These are phyloP conservation scores for Drosophila diplacantha DNA, from an alignment of 2,888 invertebrate genomes.

Conservation along the genomic window DNA sequence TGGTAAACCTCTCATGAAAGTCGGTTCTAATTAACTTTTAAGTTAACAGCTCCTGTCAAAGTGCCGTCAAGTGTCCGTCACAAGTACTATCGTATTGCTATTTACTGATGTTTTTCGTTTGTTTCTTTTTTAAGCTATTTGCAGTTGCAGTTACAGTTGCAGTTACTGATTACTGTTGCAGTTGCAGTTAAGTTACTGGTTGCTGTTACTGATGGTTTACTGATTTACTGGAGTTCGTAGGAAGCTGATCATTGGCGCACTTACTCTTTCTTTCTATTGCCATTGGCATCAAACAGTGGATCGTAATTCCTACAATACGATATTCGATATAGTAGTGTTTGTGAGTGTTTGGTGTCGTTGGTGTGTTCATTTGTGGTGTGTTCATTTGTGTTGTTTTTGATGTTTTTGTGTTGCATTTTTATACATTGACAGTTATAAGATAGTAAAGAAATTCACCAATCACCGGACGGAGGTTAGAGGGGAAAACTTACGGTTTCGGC, in stretches of 20 bases:
- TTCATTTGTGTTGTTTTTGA: not conserved
- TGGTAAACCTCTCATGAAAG: too few relatives aligned
- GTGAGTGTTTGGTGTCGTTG: constrained; percentile 5
- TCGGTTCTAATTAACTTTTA: not conserved
- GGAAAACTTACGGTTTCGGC: constrained; percentile 82
- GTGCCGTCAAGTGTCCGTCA: not conserved
- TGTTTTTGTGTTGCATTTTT: constrained; percentile 4
- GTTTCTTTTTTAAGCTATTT: not conserved
- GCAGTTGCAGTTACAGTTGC: constrained; percentile 19
- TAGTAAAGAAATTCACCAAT: constrained; percentile 12
- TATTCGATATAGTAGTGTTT: constrained; percentile 22
- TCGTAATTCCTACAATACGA: constrained; percentile 76
- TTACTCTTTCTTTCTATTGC: constrained; percentile 77
- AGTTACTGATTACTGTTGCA: constrained; percentile 26
- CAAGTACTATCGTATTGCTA: constrained; percentile 1
- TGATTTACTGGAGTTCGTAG: constrained; percentile 26
- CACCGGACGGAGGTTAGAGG: not conserved
- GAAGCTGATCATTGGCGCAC: constrained; percentile 56
- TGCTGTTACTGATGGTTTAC: constrained; percentile 28
- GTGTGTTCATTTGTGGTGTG: constrained; percentile 6
- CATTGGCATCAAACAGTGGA: constrained; percentile 78
- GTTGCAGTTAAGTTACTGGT: constrained; percentile 36
- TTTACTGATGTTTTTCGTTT: not conserved
- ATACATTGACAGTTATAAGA: not conserved
- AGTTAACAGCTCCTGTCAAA: not conserved